Evolutionary conservation across 2,113 vertebrate genomes (phyloP), one percentile per base, ranked within the genome.

Genomic region (Cynocephalus volans): DNA sequence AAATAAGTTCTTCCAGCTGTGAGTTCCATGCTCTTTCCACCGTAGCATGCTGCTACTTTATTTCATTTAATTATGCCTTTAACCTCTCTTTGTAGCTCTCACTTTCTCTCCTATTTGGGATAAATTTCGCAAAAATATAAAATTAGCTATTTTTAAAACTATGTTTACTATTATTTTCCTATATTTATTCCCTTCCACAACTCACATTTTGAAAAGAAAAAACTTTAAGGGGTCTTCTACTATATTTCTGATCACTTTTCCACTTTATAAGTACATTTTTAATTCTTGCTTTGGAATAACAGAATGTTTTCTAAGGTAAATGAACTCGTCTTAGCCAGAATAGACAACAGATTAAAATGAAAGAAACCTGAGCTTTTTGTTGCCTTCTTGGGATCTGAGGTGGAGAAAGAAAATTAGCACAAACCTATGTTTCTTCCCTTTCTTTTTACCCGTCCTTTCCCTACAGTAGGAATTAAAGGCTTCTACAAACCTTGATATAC

Each of bases 261-360:
- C 21, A 72, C 93, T 85, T 93, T 89, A 73, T 45, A 54, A 60
- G 86, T 81, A 60, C 8, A 28, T 31, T 90, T 87, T 97, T 96
- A 31, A 36, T 64, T 80, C 77, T 80, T 85, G 17, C 77, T 95
- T 91, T 93, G 48, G 93, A 85, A 85, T 92, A 90, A 77, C 14
- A 58, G 60, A 8, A 52, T 67, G 77, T 89, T 62, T 88, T 50
- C 86, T 75, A 67, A 94, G 48, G n/a, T 80, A 88, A 88, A 84
- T 90, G 65, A 97, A 93, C 24, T 88, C 89, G 41, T 80, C 69
- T n/a, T 97, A 93, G 36, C 64, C 28, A 94, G 50, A 56, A 72
- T 73, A 93, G 62, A 83, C n/a, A 91, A 93, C 83, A 23, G 17
- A 93, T 69, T 93, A 72, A 94, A 85, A 93, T 94, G 18, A 93